Percentiles rank a stretch among this genome's conserved stretches.
These are phyloP conservation scores for Belgica antarctica DNA, from an alignment of 2,888 invertebrate genomes.

Conservation along the genomic window DNA sequence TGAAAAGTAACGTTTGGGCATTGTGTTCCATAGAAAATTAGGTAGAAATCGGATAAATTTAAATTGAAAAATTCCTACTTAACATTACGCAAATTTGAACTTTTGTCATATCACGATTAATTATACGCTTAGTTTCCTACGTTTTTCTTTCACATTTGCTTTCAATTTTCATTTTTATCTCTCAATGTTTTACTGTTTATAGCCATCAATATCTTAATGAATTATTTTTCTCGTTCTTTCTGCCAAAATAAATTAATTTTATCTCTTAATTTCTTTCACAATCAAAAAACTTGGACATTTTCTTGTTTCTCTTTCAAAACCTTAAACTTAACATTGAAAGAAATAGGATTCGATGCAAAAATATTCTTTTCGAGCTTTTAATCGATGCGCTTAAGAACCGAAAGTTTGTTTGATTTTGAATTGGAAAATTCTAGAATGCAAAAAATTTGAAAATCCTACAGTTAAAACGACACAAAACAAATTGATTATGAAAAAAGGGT, in stretches of 20 bases:
- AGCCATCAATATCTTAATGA: slow-evolving; percentile 20
- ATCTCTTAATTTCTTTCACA: background rate
- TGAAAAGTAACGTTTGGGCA: no score
- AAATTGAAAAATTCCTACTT: slow-evolving; percentile 41
- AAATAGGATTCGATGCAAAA: slow-evolving; percentile 17
- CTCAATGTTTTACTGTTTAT: slow-evolving; percentile 8
- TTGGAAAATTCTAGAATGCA: slow-evolving; percentile 24
- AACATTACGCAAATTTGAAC: slow-evolving; percentile 40
- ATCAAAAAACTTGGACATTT: background rate
- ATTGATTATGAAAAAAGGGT: slow-evolving; percentile 5
- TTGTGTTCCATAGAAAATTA: no score
- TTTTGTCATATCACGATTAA: slow-evolving; percentile 42
- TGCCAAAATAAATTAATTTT: slow-evolving; percentile 20
- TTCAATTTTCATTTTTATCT: background rate
- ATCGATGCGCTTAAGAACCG: background rate
- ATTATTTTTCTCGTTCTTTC: background rate
- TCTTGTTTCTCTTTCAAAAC: background rate
- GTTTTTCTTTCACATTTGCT: slow-evolving; percentile 22
- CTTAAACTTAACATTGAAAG: slow-evolving; percentile 27
- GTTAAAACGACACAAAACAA: slow-evolving; percentile 16
- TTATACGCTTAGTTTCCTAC: slow-evolving; percentile 25
- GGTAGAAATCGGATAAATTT: background rate
- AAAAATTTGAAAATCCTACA: slow-evolving; percentile 16
- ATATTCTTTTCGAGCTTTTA: background rate
- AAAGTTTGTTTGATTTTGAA: slow-evolving; percentile 23